Evolutionary conservation across 1,140 invertebrate genomes (phyloP).

Genomic region (Pogonognathellus flavescens): DNA sequence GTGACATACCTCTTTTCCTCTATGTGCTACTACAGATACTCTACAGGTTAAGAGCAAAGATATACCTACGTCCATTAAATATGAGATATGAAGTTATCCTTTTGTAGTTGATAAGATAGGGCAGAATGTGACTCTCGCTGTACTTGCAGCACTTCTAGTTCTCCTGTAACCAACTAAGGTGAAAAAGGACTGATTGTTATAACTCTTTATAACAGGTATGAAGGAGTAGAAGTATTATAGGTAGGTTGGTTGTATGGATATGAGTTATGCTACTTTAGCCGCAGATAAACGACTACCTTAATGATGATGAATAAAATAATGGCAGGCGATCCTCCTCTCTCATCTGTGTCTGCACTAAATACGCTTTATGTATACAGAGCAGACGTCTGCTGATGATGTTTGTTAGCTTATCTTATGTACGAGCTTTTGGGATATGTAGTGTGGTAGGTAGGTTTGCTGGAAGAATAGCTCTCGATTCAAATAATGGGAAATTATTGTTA

Average conservation of each 20-base stretch:
- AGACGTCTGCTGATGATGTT: background rate
- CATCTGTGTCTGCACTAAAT: conserved; percentile 41
- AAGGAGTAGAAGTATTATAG: background rate
- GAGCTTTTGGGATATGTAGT: conserved; percentile 14
- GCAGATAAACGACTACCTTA: conserved; percentile 48
- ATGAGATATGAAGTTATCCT: conserved; percentile 45
- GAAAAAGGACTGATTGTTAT: conserved; percentile 45
- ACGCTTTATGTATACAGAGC: conserved; percentile 23
- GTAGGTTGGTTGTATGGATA: conserved; percentile 42
- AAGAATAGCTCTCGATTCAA: conserved; percentile 48
- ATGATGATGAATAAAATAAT: conserved; percentile 51
- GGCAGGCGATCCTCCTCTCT: conserved; percentile 40
- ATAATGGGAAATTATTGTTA: conserved; percentile 50
- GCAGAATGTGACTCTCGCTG: background rate
- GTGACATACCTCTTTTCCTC: background rate
- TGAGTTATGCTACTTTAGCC: conserved; percentile 40
- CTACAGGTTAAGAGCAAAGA: background rate
- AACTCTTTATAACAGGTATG: background rate
- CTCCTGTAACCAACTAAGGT: background rate
- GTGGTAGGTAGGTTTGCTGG: conserved; percentile 35
- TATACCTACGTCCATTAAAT: conserved; percentile 27
- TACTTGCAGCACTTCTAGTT: background rate
- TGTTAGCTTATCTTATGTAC: conserved; percentile 10
- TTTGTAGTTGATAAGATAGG: conserved; percentile 37
- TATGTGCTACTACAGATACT: background rate